Conservation (phyloP, 1,140 invertebrate genomes). For the Medauroidea extradentata region DNA sequence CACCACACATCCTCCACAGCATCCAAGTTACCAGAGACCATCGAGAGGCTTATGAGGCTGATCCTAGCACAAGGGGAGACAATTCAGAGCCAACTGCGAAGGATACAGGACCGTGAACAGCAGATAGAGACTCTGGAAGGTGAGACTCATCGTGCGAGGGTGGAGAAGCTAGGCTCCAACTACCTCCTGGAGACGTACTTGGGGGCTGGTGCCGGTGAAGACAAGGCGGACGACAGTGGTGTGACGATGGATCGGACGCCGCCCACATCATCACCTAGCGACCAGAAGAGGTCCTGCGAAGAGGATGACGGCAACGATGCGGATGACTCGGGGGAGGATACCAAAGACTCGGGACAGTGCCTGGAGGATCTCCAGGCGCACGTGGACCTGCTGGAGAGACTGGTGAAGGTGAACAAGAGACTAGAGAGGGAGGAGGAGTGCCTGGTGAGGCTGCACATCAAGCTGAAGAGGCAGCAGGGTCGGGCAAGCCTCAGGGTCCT, state of each 20-base stretch:
- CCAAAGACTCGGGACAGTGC: neutral
- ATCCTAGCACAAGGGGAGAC: constrained; percentile 77
- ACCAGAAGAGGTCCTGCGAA: neutral
- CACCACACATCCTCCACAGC: constrained; percentile 6
- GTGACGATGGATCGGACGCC: constrained; percentile 31
- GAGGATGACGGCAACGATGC: constrained; percentile 23
- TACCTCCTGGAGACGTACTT: constrained; percentile 78
- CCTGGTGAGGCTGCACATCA: constrained; percentile 57
- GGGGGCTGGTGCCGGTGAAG: constrained; percentile 47
- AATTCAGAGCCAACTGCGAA: constrained; percentile 66
- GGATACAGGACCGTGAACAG: constrained; percentile 66
- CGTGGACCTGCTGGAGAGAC: constrained; percentile 62
- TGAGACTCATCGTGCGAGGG: constrained; percentile 61
- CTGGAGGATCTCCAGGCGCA: constrained; percentile 38
- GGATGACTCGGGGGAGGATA: constrained; percentile 25
- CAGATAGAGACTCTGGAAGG: constrained; percentile 72
- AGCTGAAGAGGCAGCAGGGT: constrained; percentile 59
- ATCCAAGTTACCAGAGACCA: constrained; percentile 43
- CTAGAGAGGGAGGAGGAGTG: constrained; percentile 65
- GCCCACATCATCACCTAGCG: neutral
- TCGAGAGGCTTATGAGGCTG: constrained; percentile 66
- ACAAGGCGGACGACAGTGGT: constrained; percentile 55
- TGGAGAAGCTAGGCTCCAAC: constrained; percentile 71
- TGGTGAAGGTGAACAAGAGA: constrained; percentile 64
- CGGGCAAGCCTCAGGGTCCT: neutral